Evolutionary conservation across 2,113 vertebrate genomes (phyloP).

Genomic region (Pogonocichla stellata): DNA sequence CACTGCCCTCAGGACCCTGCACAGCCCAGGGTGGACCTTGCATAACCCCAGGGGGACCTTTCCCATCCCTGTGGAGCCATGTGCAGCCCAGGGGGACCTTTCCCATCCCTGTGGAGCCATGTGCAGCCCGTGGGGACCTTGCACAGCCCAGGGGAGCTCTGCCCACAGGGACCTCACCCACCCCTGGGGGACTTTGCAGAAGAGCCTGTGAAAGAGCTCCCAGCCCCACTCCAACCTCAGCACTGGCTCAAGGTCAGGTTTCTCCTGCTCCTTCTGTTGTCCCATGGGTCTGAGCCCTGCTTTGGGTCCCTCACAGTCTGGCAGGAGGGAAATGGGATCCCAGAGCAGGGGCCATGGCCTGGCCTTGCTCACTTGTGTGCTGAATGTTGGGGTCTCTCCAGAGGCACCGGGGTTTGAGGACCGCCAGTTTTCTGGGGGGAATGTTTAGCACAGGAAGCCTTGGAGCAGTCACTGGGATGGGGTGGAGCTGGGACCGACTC

Average conservation of each 20-base stretch:
- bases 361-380: background rate
- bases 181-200: background rate
- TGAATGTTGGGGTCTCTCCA: background rate
- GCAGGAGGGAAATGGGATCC: background rate
- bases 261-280: background rate
- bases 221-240: background rate
- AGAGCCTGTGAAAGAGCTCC: background rate
- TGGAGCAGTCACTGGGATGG: background rate
- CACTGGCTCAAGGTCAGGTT: fast-evolving
- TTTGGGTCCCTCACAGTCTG: fast-evolving
- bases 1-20: too few relatives aligned
- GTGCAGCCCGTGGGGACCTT: too few relatives aligned
- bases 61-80: fast-evolving
- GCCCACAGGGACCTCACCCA: too few relatives aligned
- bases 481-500: background rate
- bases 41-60: background rate
- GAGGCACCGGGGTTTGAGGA: fast-evolving
- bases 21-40: too few relatives aligned
- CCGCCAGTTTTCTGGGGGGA: fast-evolving
- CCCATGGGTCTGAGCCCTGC: fast-evolving
- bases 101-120: too few relatives aligned
- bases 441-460: background rate
- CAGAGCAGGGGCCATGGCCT: background rate
- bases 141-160: background rate
- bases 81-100: background rate